Evolutionary conservation across 2,888 invertebrate genomes (phyloP).

Genomic region (Temnothorax ravouxi): DNA sequence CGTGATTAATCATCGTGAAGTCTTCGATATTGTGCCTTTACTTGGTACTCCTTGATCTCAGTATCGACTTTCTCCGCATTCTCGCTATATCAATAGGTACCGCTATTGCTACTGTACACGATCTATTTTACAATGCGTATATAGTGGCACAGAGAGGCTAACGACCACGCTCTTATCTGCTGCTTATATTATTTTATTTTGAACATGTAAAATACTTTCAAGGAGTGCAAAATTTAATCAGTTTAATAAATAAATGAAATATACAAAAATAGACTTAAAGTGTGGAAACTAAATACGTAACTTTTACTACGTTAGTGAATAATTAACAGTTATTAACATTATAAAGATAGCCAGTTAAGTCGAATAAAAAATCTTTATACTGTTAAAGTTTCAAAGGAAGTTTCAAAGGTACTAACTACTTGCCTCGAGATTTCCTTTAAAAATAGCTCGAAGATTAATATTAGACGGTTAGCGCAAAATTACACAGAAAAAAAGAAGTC

Average conservation of each 20-base stretch:
- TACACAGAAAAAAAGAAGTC: too few species aligned
- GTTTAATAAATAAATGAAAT: not conserved
- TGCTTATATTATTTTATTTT: not conserved
- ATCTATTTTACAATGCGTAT: not conserved
- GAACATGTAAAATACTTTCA: not conserved
- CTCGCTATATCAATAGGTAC: constrained; percentile 1
- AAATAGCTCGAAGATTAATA: not conserved
- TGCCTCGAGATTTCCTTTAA: not conserved
- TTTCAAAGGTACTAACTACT: not conserved
- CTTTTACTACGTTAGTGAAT: too few species aligned
- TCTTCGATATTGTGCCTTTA: constrained; percentile 12
- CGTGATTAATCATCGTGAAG: constrained; percentile 29
- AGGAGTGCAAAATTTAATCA: not conserved
- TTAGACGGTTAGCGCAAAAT: not conserved
- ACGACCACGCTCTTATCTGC: not conserved
- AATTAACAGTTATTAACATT: too few species aligned
- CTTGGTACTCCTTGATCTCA: not conserved
- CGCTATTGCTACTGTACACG: not conserved
- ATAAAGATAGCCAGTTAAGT: too few species aligned
- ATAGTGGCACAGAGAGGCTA: not conserved
- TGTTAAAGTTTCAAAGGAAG: too few species aligned
- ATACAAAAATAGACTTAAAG: not conserved
- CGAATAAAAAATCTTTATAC: too few species aligned
- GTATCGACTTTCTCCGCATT: constrained; percentile 30
- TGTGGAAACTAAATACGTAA: too few species aligned